Evolutionary conservation across 2,113 vertebrate genomes (phyloP), one percentile per base, ranked within the genome.

Genomic region (Apteryx mantelli): DNA sequence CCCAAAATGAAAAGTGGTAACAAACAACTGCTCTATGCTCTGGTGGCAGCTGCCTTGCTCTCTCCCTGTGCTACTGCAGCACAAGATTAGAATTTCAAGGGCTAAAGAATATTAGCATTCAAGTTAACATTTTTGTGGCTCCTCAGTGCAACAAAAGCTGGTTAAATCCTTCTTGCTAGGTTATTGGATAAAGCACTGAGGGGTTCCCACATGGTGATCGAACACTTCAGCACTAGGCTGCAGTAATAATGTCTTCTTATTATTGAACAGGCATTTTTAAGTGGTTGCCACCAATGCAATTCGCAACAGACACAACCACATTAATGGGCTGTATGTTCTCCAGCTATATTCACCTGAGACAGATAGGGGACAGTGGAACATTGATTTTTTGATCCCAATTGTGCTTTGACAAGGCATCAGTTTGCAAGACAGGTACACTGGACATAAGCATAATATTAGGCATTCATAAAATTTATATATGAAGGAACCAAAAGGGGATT

Each of bases 211-310:
- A 34, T 3, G 25, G 56, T 65, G 48, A 76, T 24, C 24, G 70
- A 46, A 89, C 25, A 66, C 0, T 2, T 0, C 2, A 1, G 50
- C 42, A 38, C 2, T 6, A 7, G 4, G 28, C 15, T 82, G 40
- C 52, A 78, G 50, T 66, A 53, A 81, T 80, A 80, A 12, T 7
- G 11, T 65, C 52, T 18, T 75, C 25, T 28, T 11, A 19, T 9
- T 17, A 44, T 0, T 7, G 8, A 93, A 66, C 0, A 90, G 19
- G 55, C 9, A 66, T 71, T 91, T 66, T 66, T 70, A 6, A 65
- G 36, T 2, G 4, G 26, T 19, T 82, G 17, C 5, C 50, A 75
- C 12, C 36, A 64, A 34, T 4, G 4, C 20, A 36, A 18, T 25
- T 46, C 68, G 55, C 25, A 61, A 46, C 5, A 68, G 16, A 34